Conservation (phyloP, 2,113 vertebrate species). For the Paracanthobrama guichenoti region DNA sequence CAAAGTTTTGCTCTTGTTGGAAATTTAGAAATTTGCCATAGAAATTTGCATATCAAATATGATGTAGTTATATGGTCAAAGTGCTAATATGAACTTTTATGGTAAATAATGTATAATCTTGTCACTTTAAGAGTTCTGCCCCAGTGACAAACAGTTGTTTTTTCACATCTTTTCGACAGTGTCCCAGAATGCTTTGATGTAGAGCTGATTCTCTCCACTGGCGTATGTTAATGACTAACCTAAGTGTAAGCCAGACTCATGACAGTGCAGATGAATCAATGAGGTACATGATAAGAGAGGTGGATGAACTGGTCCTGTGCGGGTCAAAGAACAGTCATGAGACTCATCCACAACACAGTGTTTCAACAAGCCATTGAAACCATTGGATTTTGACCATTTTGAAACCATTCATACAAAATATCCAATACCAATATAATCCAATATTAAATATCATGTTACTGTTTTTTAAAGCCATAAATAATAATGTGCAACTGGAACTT, state of each 20-base stretch:
- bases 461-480: neutral
- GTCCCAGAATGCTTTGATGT: neutral
- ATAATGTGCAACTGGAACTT: neutral
- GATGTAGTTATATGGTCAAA: too few relatives aligned
- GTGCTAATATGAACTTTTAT: too few relatives aligned
- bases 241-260: neutral
- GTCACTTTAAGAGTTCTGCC: too few relatives aligned
- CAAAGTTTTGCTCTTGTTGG: too few relatives aligned
- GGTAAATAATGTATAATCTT: too few relatives aligned
- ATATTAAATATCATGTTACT: too few relatives aligned
- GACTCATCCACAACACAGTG: neutral
- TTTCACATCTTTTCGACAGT: too few relatives aligned
- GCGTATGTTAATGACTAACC: neutral
- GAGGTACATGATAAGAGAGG: conserved; percentile 57
- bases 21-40: too few relatives aligned
- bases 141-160: too few relatives aligned
- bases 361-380: neutral
- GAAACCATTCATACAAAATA: neutral
- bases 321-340: conserved; percentile 63
- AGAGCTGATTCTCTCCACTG: neutral
- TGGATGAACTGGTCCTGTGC: conserved; percentile 57
- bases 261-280: neutral
- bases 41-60: too few relatives aligned
- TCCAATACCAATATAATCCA: too few relatives aligned
- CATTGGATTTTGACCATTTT: too few relatives aligned